Percentiles rank a stretch among this genome's conserved stretches.
Evolutionary conservation across 2,113 vertebrate genomes (phyloP).

Genomic region (Ochotona princeps): DNA sequence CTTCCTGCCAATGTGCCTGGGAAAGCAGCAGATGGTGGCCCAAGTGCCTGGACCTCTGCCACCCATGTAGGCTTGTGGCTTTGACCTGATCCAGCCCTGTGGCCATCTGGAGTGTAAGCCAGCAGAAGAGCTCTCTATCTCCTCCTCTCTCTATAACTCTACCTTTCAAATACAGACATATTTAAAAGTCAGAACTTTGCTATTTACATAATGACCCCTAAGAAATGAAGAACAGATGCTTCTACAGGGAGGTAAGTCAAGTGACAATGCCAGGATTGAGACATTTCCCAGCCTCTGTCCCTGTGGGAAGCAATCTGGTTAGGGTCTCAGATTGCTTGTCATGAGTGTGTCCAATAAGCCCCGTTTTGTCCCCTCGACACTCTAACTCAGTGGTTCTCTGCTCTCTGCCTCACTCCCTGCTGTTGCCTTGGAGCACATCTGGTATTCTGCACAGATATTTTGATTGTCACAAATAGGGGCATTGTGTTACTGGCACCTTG

Average conservation of each 20-base stretch:
- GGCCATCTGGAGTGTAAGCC: no score
- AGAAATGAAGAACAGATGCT: constrained; percentile 17
- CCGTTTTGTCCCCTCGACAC: neutral
- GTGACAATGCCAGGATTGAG: neutral
- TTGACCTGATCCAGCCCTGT: no score
- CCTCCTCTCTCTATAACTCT: no score
- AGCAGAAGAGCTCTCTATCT: no score
- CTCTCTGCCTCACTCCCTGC: neutral
- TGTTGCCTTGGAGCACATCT: neutral
- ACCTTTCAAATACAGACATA: no score
- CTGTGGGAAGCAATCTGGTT: neutral
- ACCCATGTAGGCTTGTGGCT: no score
- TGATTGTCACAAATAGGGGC: neutral
- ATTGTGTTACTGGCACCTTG: neutral
- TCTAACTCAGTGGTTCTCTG: constrained; percentile 22
- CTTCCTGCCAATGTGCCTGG: no score
- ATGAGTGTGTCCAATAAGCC: neutral
- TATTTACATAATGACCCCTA: constrained; percentile 40
- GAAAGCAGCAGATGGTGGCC: no score
- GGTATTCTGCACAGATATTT: neutral
- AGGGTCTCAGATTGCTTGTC: neutral
- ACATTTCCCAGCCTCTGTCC: constrained; percentile 9
- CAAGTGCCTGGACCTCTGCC: no score
- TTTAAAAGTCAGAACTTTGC: no score
- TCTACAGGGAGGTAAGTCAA: neutral